Evolutionary conservation across 1,140 invertebrate genomes (phyloP).

Genomic region (Drosophila sulfurigaster): DNA sequence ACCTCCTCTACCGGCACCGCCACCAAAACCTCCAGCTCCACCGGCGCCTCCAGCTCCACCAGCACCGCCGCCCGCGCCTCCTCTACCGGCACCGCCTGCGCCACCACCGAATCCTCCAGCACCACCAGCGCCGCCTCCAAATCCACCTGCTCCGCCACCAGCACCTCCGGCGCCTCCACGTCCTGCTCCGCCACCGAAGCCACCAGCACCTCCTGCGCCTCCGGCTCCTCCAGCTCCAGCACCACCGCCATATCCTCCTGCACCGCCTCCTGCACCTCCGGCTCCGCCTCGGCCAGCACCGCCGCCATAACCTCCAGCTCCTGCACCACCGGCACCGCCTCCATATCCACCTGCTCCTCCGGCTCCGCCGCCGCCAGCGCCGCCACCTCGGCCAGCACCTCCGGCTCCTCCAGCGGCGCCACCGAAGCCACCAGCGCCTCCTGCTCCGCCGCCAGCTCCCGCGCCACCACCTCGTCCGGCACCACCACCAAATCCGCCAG

Average conservation of each 20-base stretch:
- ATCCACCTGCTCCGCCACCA: slow-evolving; percentile 71
- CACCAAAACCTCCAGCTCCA: slow-evolving; percentile 38
- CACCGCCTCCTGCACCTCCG: slow-evolving; percentile 57
- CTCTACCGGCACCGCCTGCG: slow-evolving; percentile 46
- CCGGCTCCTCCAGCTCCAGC: slow-evolving; percentile 55
- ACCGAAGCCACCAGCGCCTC: slow-evolving; percentile 84
- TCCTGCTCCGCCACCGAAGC: slow-evolving; percentile 40
- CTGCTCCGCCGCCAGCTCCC: slow-evolving; percentile 63
- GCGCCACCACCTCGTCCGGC: slow-evolving; percentile 11
- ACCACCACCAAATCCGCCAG: slow-evolving; percentile 31
- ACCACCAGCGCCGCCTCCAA: slow-evolving; percentile 61
- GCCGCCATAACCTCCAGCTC: slow-evolving; percentile 54
- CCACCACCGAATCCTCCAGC: slow-evolving; percentile 40
- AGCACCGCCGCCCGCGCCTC: slow-evolving; percentile 39
- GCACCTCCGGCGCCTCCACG: slow-evolving; percentile 56
- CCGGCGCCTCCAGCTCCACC: slow-evolving; percentile 65
- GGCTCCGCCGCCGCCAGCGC: slow-evolving; percentile 56
- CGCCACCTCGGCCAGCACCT: slow-evolving; percentile 27
- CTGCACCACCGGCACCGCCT: slow-evolving; percentile 16
- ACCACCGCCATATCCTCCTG: slow-evolving; percentile 38
- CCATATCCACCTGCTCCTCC: slow-evolving; percentile 29
- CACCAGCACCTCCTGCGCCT: slow-evolving; percentile 22
- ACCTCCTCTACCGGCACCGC: slow-evolving; percentile 39
- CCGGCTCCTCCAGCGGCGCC: slow-evolving; percentile 4
- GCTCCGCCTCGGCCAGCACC: slow-evolving; percentile 67